Percentiles rank a stretch among this genome's conserved stretches.
These are phyloP conservation scores for Philereme transversata DNA, from an alignment of 2,888 invertebrate species.

Conservation along the genomic window DNA sequence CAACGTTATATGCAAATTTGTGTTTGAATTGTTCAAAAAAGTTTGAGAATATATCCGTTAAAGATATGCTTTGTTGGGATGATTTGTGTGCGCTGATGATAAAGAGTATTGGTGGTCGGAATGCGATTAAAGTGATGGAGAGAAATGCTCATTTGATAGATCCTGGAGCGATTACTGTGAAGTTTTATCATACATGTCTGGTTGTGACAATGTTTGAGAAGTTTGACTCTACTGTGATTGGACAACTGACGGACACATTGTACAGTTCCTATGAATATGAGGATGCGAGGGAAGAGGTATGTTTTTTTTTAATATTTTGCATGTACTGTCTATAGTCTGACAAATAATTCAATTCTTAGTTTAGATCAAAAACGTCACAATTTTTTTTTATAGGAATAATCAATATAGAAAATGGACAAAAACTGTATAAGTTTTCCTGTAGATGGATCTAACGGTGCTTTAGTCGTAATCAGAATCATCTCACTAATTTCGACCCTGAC, in stretches of 20 bases:
- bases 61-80: constrained; percentile 84
- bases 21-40: constrained; percentile 86
- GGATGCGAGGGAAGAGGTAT: constrained; percentile 68
- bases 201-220: constrained; percentile 74
- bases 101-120: constrained; percentile 84
- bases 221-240: constrained; percentile 62
- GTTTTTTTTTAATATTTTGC: not conserved
- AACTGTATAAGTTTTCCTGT: too few species aligned
- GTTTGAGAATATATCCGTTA: constrained; percentile 71
- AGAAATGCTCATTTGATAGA: constrained; percentile 82
- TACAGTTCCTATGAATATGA: constrained; percentile 68
- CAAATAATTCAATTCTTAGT: too few species aligned
- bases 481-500: too few species aligned
- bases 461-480: too few species aligned
- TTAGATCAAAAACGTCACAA: too few species aligned
- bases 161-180: constrained; percentile 82
- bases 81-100: constrained; percentile 84
- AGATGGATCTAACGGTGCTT: too few species aligned
- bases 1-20: constrained; percentile 80
- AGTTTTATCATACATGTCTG: constrained; percentile 85
- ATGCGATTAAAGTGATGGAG: constrained; percentile 82
- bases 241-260: constrained; percentile 67
- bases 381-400: too few species aligned
- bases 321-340: too few species aligned
- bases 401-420: too few species aligned